Conservation (phyloP, 2,797 vertebrate species). For the Takifugu rubripes region DNA sequence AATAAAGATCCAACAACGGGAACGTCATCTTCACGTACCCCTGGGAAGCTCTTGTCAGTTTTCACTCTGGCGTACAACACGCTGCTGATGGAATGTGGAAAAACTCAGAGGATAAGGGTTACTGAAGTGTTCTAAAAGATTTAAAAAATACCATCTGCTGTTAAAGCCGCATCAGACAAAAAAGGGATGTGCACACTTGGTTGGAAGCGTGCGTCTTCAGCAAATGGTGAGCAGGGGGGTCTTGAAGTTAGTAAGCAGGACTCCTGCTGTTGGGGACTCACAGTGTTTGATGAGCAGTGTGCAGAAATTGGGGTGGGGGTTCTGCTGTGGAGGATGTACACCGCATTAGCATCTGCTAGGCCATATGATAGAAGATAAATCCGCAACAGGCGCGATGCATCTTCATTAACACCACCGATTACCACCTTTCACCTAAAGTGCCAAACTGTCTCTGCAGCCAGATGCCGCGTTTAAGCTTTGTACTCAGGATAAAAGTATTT, state of each 20-base stretch:
- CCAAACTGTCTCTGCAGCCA: slow-evolving; percentile 62
- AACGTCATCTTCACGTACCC: neutral
- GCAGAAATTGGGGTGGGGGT: slow-evolving; percentile 32
- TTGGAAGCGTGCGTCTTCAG: slow-evolving; percentile 16
- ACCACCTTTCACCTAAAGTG: slow-evolving; percentile 66
- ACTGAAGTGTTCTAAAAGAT: slow-evolving; percentile 34
- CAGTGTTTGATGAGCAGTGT: slow-evolving; percentile 47
- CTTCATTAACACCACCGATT: slow-evolving; percentile 77
- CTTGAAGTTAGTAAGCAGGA: slow-evolving; percentile 29
- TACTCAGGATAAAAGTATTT: slow-evolving; percentile 29
- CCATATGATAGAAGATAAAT: slow-evolving; percentile 73
- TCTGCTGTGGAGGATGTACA: slow-evolving; percentile 53
- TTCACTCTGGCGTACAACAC: neutral
- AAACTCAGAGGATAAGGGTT: slow-evolving; percentile 10
- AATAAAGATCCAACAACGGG: neutral
- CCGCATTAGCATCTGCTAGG: slow-evolving; percentile 75
- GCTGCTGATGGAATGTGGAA: slow-evolving; percentile 11
- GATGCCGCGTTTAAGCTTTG: slow-evolving; percentile 61
- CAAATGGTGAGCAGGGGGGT: slow-evolving; percentile 3
- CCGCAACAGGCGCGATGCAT: slow-evolving; percentile 73
- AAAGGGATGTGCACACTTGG: neutral
- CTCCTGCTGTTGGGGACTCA: slow-evolving; percentile 36
- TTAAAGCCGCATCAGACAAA: slow-evolving; percentile 22
- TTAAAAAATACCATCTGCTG: slow-evolving; percentile 50
- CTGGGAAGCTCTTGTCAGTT: neutral